Evolutionary conservation across 92 coral and sea anemone species (phyloP).

Genomic region (Montipora capitata): DNA sequence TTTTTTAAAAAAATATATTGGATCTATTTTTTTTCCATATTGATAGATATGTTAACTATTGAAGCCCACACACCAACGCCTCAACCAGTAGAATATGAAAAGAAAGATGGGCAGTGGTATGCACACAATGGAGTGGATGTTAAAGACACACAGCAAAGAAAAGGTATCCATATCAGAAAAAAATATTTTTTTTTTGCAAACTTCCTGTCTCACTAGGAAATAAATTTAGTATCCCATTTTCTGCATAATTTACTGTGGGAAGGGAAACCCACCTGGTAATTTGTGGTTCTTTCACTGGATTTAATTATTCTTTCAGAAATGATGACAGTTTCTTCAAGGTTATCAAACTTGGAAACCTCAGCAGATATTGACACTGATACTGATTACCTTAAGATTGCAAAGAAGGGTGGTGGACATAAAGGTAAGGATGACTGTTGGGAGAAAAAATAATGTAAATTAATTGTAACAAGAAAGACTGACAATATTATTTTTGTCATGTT

Average conservation of each 20-base stretch:
- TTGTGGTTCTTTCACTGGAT: background rate
- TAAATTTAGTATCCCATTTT: background rate
- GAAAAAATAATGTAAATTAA: too few species aligned
- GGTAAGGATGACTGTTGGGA: constrained; percentile 7
- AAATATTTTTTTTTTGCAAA: too few species aligned
- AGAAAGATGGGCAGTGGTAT: constrained; percentile 73
- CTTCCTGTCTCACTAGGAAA: too few species aligned
- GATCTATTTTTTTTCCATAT: background rate
- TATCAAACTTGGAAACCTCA: constrained; percentile 10
- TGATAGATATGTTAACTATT: constrained; percentile 53
- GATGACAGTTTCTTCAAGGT: constrained; percentile 32
- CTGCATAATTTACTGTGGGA: background rate
- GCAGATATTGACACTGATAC: constrained; percentile 33
- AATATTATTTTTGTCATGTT: too few species aligned
- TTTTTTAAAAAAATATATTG: background rate
- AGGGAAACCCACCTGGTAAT: background rate
- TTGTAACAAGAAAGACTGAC: background rate
- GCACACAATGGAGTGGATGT: constrained; percentile 61
- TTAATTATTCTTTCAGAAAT: constrained; percentile 30
- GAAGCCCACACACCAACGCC: constrained; percentile 38
- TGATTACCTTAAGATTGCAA: constrained; percentile 51
- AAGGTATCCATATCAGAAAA: constrained; percentile 8
- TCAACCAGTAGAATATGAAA: constrained; percentile 48
- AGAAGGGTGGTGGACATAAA: constrained; percentile 56
- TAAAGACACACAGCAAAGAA: constrained; percentile 52